phyloP scores from a whole-genome alignment of 2,113 vertebrate species.

The Drymodes brunneopygia region DNA sequence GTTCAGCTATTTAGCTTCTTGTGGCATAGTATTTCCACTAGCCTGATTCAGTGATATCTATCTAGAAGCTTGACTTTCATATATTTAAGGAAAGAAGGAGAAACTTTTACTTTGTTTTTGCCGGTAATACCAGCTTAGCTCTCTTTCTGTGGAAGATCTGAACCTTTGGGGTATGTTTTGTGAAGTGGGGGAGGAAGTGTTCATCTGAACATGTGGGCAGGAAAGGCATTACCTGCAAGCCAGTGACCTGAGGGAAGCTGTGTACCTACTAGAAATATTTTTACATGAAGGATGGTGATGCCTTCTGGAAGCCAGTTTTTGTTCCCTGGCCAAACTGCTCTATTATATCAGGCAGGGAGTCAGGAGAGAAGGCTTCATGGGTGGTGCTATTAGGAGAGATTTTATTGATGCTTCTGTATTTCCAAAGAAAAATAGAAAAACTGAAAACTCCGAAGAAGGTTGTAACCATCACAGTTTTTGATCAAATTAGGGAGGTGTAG shows the following conservation, averaged over 20 bases:
- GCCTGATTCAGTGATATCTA: not conserved
- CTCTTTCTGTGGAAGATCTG: not conserved
- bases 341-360: not conserved
- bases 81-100: not conserved
- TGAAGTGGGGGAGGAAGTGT: not conserved
- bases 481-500: not conserved
- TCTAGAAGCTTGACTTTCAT: not conserved
- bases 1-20: not conserved
- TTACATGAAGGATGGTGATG: not conserved
- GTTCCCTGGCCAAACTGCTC: not conserved
- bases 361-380: not conserved
- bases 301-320: not conserved
- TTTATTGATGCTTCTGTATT: not conserved
- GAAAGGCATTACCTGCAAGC: not conserved
- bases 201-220: not conserved
- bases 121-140: not conserved
- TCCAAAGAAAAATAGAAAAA: not conserved
- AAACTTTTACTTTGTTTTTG: not conserved
- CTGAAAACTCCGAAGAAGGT: not conserved
- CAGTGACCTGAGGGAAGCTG: not conserved
- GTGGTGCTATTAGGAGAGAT: not conserved
- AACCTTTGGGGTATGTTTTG: not conserved
- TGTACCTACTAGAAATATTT: not conserved
- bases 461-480: not conserved
- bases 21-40: not conserved